Conservation (phyloP, 2,113 vertebrate genomes). For the Pteruthius melanotis region DNA sequence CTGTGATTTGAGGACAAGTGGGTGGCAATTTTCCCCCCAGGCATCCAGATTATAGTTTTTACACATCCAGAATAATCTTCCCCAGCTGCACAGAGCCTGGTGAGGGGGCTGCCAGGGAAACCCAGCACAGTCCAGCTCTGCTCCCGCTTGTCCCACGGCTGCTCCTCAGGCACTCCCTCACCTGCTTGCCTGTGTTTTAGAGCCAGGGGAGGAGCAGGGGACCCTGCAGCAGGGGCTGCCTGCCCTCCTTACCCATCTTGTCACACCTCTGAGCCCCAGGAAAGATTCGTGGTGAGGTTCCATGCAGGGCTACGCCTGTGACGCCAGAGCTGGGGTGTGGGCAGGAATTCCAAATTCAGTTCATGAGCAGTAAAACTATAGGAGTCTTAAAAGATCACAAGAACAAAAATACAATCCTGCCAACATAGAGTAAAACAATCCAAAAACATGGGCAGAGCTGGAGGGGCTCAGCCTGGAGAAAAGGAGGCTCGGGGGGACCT, state of each 20-base stretch:
- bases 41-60: not conserved
- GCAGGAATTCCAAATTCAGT: not conserved
- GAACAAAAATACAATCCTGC: not conserved
- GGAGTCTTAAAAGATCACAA: not conserved
- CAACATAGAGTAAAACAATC: not conserved
- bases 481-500: not conserved
- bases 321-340: not conserved
- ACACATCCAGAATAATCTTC: not conserved
- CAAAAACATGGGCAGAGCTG: not conserved
- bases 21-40: not conserved
- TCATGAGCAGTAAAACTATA: rapidly evolving
- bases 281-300: not conserved
- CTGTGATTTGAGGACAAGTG: not conserved
- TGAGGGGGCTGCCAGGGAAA: not conserved
- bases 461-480: not conserved
- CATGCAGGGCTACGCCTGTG: not conserved
- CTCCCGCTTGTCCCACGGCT: not conserved
- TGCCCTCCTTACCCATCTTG: not conserved
- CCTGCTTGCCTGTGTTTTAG: not conserved
- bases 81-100: not conserved
- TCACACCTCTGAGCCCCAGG: not conserved
- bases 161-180: not conserved
- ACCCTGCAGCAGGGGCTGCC: not conserved
- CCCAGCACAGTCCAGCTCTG: not conserved
- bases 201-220: not conserved